These are phyloP conservation scores for Octodon degus DNA, from an alignment of 2,113 vertebrate species.

Conservation along the genomic window DNA sequence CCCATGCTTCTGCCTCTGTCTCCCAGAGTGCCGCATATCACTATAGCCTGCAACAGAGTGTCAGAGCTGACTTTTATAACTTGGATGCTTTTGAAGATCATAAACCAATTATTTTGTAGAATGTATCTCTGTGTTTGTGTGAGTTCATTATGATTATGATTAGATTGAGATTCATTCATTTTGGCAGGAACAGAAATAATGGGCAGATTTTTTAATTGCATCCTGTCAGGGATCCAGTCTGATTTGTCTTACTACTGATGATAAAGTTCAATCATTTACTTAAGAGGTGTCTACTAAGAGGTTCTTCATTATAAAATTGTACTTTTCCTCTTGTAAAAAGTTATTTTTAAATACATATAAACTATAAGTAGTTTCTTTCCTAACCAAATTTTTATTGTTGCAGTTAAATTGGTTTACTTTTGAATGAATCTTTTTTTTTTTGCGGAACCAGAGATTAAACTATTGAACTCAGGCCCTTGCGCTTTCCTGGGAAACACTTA, in stretches of 20 bases:
- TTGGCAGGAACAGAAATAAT: background rate
- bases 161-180: background rate
- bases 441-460: too few relatives aligned
- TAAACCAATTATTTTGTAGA: background rate
- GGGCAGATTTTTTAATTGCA: background rate
- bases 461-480: too few relatives aligned
- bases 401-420: background rate
- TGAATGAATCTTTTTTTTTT: background rate
- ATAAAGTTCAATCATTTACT: constrained; percentile 1
- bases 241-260: background rate
- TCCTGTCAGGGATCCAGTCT: background rate
- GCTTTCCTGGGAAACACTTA: too few relatives aligned
- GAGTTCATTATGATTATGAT: background rate
- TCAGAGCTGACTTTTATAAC: background rate
- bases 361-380: background rate
- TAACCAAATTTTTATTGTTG: background rate
- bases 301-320: background rate
- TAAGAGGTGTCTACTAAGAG: background rate
- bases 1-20: too few relatives aligned
- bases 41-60: background rate
- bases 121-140: background rate
- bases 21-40: too few relatives aligned
- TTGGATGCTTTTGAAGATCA: constrained; percentile 2
- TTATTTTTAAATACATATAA: background rate
- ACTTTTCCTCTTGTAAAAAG: background rate